These are phyloP conservation scores for Ophion ellenae DNA, from an alignment of 2,888 invertebrate species.

Conservation along the genomic window DNA sequence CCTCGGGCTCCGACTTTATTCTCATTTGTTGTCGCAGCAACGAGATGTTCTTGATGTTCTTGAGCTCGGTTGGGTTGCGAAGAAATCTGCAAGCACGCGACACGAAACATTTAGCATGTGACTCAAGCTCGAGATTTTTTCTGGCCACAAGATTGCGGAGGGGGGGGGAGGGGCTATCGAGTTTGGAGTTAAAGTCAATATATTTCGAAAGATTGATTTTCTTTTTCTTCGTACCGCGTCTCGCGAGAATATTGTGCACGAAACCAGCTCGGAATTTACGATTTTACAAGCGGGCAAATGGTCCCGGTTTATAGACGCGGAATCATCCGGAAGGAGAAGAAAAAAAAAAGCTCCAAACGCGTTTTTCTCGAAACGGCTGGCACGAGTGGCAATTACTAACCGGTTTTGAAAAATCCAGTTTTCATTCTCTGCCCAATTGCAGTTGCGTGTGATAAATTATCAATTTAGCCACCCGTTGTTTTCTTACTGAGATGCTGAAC, in stretches of 20 bases:
- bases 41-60: slow-evolving; percentile 97
- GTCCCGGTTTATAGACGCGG: background rate
- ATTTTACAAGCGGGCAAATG: background rate
- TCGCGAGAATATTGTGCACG: background rate
- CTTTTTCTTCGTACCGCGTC: background rate
- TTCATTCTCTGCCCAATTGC: background rate
- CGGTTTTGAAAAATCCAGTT: background rate
- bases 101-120: no score
- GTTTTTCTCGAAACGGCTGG: no score
- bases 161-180: background rate
- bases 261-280: background rate
- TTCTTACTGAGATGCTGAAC: background rate
- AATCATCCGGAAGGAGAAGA: background rate
- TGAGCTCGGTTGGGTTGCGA: slow-evolving; percentile 96
- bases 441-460: background rate
- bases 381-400: background rate
- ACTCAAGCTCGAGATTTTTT: no score
- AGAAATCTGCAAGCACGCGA: slow-evolving; percentile 88
- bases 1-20: slow-evolving; percentile 82
- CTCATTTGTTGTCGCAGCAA: slow-evolving; percentile 92
- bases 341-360: background rate
- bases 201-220: background rate
- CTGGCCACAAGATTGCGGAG: no score
- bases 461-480: background rate
- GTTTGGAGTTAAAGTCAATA: no score